Evolutionary conservation across 2,113 vertebrate genomes (phyloP), one percentile per base, ranked within the genome.

Genomic region (Anoplopoma fimbria): DNA sequence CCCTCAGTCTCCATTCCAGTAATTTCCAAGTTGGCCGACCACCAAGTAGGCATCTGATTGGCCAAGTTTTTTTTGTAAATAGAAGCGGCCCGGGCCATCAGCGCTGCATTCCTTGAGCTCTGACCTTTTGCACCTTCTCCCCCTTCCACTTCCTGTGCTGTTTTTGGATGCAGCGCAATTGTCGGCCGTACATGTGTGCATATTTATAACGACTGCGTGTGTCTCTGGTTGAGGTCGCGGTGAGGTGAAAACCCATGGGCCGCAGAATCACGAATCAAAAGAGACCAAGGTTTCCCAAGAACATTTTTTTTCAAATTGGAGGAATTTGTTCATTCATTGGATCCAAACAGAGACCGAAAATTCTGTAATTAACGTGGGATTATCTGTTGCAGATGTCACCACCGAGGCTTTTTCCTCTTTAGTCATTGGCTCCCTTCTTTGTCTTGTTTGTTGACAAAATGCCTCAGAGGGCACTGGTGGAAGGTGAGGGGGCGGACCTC

Each of bases 41-140:
- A 89, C 86, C 89, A 92, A 91, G 87, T 25, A 34, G 68, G 81
- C 87, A 82, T 93, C 93, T 95, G 93, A 95, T 84, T 93, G 89
- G 93, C 90, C 89, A 85, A 91, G 89, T 74, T 76, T 88, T 76
- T 88, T 93, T 95, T 79, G 47, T 95, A 90, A 96, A 95, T 92
- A 92, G 94, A 93, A 93, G 88, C 81, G 94, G 88, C 80, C 90
- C 34, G 91, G 91, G 65, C 76, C 75, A 83, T 65, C 58, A 82
- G 71, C 83, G 61, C 82, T 15, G 84, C 90, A 93, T 97, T 97
- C 95, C 93, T 95, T 69, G 87, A 94, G 93, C 95, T 94, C 91
- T 93, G 95, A 96, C 96, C 95, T 96, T 96, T 96, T 96, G 96
- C 96, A 72, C 93, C 25, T 12, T 1, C 93, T 23, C 2, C 77